A percentile compares a stretch with the other conserved stretches of the same genome.
Conservation (phyloP, 2,113 vertebrate genomes). For the Xiphias gladius region DNA sequence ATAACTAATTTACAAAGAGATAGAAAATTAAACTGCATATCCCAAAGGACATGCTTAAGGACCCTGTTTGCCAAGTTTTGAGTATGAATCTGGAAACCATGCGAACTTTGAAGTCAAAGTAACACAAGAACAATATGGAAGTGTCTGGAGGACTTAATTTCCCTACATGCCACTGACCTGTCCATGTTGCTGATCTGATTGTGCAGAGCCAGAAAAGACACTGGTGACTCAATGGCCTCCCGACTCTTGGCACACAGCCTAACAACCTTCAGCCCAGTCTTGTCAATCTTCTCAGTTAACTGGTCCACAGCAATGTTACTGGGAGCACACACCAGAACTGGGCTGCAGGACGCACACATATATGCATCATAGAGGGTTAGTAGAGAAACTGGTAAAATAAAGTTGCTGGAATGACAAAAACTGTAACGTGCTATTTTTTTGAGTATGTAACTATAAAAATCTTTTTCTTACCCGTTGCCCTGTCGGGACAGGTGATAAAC, state of each 20-base stretch:
- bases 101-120: not conserved
- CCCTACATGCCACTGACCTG: conserved; percentile 85
- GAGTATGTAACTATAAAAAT: fast-evolving
- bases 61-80: not conserved
- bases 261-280: conserved; percentile 97
- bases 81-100: not conserved
- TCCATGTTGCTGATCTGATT: conserved; percentile 99
- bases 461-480: conserved; percentile 91
- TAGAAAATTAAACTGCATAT: not conserved
- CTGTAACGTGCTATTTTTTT: not conserved
- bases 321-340: conserved; percentile 96
- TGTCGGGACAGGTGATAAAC: conserved; percentile 98
- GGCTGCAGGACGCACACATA: conserved; percentile 79
- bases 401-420: not conserved
- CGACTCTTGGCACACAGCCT: conserved; percentile 98
- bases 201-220: conserved; percentile 97
- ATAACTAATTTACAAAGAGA: not conserved
- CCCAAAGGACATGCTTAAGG: not conserved
- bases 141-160: not conserved
- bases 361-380: not conserved
- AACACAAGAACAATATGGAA: not conserved
- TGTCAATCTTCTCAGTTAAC: conserved; percentile 98
- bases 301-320: conserved; percentile 99
- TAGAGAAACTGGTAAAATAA: not conserved
- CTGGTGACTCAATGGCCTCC: conserved; percentile 97